Evolutionary conservation across 2,113 vertebrate genomes (phyloP).

Genomic region (Globicephala melas): DNA sequence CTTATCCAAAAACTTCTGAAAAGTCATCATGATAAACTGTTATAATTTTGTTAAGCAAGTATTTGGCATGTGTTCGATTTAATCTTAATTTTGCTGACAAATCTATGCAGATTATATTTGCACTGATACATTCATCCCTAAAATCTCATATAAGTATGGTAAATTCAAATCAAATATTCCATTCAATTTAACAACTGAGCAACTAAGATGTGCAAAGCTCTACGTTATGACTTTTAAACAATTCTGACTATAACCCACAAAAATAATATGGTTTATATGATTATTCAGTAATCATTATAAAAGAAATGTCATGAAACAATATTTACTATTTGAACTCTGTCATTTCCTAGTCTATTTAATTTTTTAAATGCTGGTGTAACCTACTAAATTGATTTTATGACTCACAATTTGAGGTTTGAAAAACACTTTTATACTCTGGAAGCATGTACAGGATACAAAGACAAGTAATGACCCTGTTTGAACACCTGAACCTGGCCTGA

Average conservation of each 20-base stretch:
- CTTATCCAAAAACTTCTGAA: background rate
- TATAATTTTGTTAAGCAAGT: background rate
- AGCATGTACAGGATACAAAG: background rate
- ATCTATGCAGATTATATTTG: background rate
- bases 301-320: background rate
- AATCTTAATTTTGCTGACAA: background rate
- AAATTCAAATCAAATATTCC: background rate
- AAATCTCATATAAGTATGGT: background rate
- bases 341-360: background rate
- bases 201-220: background rate
- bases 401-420: background rate
- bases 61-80: background rate
- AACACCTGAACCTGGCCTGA: background rate
- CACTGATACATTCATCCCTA: background rate
- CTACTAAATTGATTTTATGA: conserved; percentile 39
- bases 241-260: background rate
- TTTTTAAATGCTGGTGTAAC: conserved; percentile 23
- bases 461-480: background rate
- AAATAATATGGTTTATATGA: background rate
- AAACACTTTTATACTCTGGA: background rate
- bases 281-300: background rate
- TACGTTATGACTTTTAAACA: background rate
- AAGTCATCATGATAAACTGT: background rate
- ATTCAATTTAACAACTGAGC: background rate
- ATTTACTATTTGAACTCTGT: background rate